Base-by-base conservation (phyloP, 1,140 invertebrate genomes). In the Mamestra configurata region DNA sequence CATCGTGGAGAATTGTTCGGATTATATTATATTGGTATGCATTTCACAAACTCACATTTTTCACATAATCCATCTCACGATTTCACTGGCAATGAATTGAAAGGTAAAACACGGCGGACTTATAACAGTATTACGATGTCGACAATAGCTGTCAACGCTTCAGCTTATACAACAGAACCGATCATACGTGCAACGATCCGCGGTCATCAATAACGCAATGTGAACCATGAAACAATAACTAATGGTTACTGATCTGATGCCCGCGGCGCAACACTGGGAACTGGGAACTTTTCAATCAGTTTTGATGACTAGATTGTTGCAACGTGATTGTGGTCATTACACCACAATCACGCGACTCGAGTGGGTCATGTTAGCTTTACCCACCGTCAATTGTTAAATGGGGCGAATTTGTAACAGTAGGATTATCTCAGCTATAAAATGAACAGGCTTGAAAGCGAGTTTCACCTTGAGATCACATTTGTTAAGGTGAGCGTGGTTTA, bases 141-240 rank as follows among this genome's bases (percentile, higher is more conserved):
- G 68, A 71, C 68, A 53, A 35, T 18, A 7, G 70, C 43, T 79
- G 81, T 71, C 68, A 35, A 46, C 40, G 46, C 82, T 79, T 79
- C 81, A 79, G 72, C 72, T 88, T 77, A 75, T 79, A 82, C 79
- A 77, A 59, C 72, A 80, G 75, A 71, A 15, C 43, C 72, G 80
- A 80, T 79, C 72, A 20, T 15, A 55, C n/a, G n/a, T n/a, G 49
- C 37, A 55, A 22, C 18, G 31, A 72, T 11, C 49, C n/a, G 59
- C 80, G 55, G 79, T 82, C 68, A 71, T 83, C 85, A 86, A 85
- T 90, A 85, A 86, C 83, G 81, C 66, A 79, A 61, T 82, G 77
- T 82, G 77, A 82, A 84, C 83, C 83, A 87, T 83, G 78, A 83
- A 84, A 79, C 79, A 68, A 77, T 64, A 20, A 43, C 40, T 70